Evolutionary conservation across 2,797 vertebrate species (phyloP), one percentile per base, ranked within the genome.

Genomic region (Orientallactaga sibirica): DNA sequence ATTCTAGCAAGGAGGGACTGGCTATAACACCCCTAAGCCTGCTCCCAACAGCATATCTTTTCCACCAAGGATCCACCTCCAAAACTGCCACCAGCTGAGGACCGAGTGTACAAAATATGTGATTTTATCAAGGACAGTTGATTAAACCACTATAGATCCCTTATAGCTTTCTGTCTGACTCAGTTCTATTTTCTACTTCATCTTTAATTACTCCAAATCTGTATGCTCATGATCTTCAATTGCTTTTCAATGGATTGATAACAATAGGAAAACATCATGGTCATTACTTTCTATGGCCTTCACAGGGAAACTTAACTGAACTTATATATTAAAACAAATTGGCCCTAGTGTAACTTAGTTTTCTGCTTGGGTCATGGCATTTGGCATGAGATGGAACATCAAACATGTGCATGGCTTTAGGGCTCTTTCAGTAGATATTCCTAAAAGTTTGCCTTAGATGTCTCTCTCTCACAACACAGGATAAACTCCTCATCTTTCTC

Each of bases 401-500:
- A 75, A 52, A 70, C 8, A 18, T 66, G 43, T 33, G 2, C 33
- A 37, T 58, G 68, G 43, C 55, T 66, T 92, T 75, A 70, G 81
- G 43, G 8, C 19, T 95, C n/a, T 87, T 79, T 83, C 2, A 27
- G 81, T 74, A 43, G n/a, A 48, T 87, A 90, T 16, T 33, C 68
- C 67, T 29, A 66, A 86, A 78, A 92, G 66, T 27, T 55, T 70
- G 67, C 15, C 67, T 70, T n/a, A 18, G 55, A 58, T 16, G 7
- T 48, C 48, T 37, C 33, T 37, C 33, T 37, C 33, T 37, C 33
- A 92, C 66, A 90, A 92, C 92, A 33, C 58, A 91, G 12, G 82
- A 89, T 80, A 76, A 92, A 83, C 18, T 81, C 90, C 74, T 92
- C 86, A 81, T 29, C 12, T 16, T 90, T 33, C 37, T 73, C 24